Evolutionary conservation across 1,140 invertebrate species (phyloP), one percentile per base, ranked within the genome.

Genomic region (Ips nitidus): DNA sequence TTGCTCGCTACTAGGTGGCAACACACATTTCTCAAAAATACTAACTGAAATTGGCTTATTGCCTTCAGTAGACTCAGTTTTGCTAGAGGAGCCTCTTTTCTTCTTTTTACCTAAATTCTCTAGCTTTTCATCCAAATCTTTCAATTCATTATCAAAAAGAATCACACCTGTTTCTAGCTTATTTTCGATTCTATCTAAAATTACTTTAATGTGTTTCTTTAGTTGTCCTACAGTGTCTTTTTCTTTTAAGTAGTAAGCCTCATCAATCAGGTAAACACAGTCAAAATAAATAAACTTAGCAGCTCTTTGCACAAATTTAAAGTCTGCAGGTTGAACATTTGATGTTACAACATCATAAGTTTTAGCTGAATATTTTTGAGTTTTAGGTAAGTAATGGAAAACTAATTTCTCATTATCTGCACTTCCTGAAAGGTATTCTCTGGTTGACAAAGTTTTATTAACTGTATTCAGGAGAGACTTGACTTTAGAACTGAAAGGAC

Each of bases 241-340:
- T 41, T 71, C 52, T 22, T 57, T 63, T 45, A 79, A 74, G 52
- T 73, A 71, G 72, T 75, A 79, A 43, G 73, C 53, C 62, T 76
- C 84, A 77, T 92, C 87, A 77, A 93, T 84, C 75, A 89, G 86
- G 75, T 89, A 84, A 70, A 86, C 82, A 72, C 89, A 88, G 74
- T 91, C 86, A n/a, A 93, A 76, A 74, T 87, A 84, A 72, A 88
- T 84, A 90, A 91, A 93, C 72, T 85, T 85, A 2, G 83, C 85
- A 2, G 80, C 71, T 78, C 86, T 88, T 0, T 83, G 77, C 72
- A 86, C 79, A 78, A 90, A 88, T 74, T 89, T 90, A 83, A 86
- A 86, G 3, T 89, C 86, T 39, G 84, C 84, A 70, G 84, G 83
- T 75, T 85, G 87, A 4, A 87, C 77, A 70, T 52, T 75, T 2